Percentiles rank a stretch among this genome's conserved stretches.
Evolutionary conservation across 2,888 invertebrate genomes (phyloP).

Genomic region (Patella ulyssiponensis): DNA sequence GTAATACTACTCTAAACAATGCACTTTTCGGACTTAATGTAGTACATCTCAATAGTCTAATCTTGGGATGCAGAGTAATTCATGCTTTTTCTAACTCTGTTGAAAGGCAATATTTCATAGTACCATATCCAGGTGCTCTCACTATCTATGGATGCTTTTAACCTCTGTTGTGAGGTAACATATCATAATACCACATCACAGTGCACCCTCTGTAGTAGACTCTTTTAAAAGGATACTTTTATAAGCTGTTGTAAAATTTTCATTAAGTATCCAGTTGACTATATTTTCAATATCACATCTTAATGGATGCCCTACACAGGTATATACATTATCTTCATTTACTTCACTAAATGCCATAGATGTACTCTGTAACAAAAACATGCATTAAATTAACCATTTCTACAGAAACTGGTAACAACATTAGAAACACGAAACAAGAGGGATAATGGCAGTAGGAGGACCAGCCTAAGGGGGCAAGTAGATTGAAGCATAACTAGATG

Average conservation of each 20-base stretch:
- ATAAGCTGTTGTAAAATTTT: slow-evolving; percentile 82
- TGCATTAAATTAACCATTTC: background rate
- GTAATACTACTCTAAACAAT: no score
- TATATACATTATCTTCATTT: slow-evolving; percentile 91
- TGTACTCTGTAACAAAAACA: slow-evolving; percentile 79
- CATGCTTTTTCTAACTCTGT: no score
- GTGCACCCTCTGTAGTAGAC: no score
- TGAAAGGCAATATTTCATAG: no score
- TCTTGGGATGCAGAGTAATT: no score
- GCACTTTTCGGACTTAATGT: no score
- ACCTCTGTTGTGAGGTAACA: background rate
- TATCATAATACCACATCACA: no score
- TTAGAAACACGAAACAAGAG: background rate
- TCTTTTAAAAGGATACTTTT: slow-evolving; percentile 78
- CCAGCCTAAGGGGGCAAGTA: no score
- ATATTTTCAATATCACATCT: slow-evolving; percentile 90
- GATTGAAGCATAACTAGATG: no score
- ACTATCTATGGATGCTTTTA: no score
- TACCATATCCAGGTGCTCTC: no score
- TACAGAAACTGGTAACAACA: background rate
- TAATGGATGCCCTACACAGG: slow-evolving; percentile 96
- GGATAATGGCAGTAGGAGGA: background rate
- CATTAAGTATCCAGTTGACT: slow-evolving; percentile 83
- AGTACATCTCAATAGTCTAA: no score
- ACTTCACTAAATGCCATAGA: slow-evolving; percentile 92